Conservation (phyloP, 1,140 invertebrate genomes). For the Rhopalosiphum maidis region DNA sequence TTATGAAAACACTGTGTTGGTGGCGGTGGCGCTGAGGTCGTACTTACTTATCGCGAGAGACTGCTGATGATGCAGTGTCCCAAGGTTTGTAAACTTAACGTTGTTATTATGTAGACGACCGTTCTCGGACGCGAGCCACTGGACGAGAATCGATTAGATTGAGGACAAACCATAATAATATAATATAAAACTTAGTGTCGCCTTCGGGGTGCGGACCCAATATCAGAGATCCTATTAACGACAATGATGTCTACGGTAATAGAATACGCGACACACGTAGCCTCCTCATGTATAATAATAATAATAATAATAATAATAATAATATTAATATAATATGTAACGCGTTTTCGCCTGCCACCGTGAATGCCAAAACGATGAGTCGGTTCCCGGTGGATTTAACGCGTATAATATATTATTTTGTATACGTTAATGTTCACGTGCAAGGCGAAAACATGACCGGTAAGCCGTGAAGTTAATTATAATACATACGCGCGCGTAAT, state of each 20-base stretch:
- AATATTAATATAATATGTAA: neutral
- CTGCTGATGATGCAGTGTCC: neutral
- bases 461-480: neutral
- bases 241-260: neutral
- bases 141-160: neutral
- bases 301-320: too few relatives aligned
- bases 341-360: neutral
- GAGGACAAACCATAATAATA: constrained; percentile 18
- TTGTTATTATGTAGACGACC: neutral
- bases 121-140: neutral
- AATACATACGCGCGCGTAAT: neutral
- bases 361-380: neutral
- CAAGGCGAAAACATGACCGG: neutral
- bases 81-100: constrained; percentile 24
- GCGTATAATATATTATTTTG: neutral
- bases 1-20: neutral
- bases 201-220: neutral
- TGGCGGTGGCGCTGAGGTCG: neutral
- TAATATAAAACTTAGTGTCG: neutral
- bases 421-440: neutral
- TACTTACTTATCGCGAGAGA: neutral
- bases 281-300: neutral
- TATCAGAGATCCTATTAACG: neutral
- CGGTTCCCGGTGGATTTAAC: neutral
- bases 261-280: neutral